Percentiles rank a stretch among this genome's conserved stretches.
Evolutionary conservation across 2,797 vertebrate species (phyloP).

Genomic region (Sylvilagus floridanus): DNA sequence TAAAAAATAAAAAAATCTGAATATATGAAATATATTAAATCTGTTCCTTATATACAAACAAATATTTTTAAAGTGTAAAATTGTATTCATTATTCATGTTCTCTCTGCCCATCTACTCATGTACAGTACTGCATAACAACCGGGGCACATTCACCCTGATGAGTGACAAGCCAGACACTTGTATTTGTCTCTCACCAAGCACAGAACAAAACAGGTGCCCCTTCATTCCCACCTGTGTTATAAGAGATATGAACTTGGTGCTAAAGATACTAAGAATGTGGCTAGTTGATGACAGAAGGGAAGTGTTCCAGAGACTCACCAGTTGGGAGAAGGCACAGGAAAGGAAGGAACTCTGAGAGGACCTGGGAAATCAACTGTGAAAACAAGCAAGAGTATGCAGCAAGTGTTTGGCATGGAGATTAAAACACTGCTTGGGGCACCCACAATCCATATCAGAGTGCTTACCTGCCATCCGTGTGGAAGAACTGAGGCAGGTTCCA

Average conservation of each 20-base stretch:
- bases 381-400: no score
- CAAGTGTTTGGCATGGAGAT: no score
- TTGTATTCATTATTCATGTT: neutral
- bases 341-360: neutral
- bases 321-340: neutral
- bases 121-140: neutral
- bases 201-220: neutral
- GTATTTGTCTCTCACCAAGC: neutral
- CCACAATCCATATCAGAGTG: no score
- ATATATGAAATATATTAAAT: no score
- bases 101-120: neutral
- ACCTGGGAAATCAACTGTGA: neutral
- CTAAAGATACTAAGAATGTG: neutral
- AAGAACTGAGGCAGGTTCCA: no score
- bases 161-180: neutral
- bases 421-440: no score
- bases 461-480: no score
- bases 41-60: no score
- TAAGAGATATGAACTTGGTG: constrained; percentile 20
- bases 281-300: neutral
- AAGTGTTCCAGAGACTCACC: constrained; percentile 4
- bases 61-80: no score
- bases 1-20: no score
- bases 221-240: constrained; percentile 8
- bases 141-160: neutral